A percentile compares a stretch with the other conserved stretches of the same genome.
These are phyloP conservation scores for Platygyra sinensis DNA, from an alignment of 64 coral and sea anemone species.

Conservation along the genomic window DNA sequence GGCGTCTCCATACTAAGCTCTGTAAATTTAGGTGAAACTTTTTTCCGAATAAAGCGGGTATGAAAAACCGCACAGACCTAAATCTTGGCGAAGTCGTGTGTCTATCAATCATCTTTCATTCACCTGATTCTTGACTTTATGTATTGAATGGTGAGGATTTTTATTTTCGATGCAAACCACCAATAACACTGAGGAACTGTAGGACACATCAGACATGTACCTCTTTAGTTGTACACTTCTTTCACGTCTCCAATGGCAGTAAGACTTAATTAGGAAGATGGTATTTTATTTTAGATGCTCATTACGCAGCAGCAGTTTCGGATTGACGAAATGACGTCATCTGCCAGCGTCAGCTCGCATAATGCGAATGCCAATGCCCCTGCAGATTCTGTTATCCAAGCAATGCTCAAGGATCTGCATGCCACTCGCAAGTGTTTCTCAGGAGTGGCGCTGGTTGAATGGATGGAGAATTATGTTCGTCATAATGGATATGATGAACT, in stretches of 20 bases:
- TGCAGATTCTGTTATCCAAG: conserved; percentile 69
- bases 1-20: no score
- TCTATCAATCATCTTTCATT: no score
- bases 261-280: neutral
- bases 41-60: no score
- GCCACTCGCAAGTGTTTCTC: conserved; percentile 81
- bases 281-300: conserved; percentile 14
- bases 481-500: conserved; percentile 69
- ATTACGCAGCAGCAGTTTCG: neutral
- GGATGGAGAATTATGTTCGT: conserved; percentile 65
- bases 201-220: no score
- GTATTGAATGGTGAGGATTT: no score
- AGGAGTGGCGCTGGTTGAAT: conserved; percentile 57
- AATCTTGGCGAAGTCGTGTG: no score
- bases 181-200: no score
- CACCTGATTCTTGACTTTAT: no score
- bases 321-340: conserved; percentile 64
- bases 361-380: conserved; percentile 62
- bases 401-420: conserved; percentile 74
- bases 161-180: no score
- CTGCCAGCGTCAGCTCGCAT: conserved; percentile 58
- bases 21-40: no score
- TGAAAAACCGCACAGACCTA: no score
- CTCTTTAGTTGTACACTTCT: no score
- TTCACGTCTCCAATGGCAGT: neutral